These are phyloP conservation scores for Crax fasciolata DNA, from an alignment of 2,797 vertebrate genomes.

Conservation along the genomic window DNA sequence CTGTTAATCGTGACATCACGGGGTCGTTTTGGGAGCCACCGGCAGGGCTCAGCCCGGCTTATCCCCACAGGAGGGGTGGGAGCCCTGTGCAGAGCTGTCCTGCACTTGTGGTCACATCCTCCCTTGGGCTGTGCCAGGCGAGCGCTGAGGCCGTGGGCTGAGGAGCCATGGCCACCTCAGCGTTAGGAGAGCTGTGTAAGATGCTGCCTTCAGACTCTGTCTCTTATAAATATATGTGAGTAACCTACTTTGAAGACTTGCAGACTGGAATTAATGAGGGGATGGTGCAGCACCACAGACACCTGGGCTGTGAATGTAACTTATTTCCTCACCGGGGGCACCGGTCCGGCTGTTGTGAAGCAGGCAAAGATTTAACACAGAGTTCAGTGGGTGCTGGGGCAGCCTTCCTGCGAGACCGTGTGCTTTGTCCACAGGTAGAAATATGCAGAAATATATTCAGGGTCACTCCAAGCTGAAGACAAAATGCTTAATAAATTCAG, in stretches of 20 bases:
- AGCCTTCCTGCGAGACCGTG: not conserved
- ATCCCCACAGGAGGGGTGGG: no score
- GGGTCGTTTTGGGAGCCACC: not conserved
- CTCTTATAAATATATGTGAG: not conserved
- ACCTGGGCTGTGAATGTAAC: not conserved
- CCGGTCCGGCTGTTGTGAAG: accelerated
- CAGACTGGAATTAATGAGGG: not conserved
- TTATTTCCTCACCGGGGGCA: not conserved
- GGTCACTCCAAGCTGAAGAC: not conserved
- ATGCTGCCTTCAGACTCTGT: not conserved
- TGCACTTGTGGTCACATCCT: not conserved
- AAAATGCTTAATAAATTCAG: not conserved
- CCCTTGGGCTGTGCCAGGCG: not conserved
- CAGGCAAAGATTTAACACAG: not conserved
- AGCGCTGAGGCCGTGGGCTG: not conserved
- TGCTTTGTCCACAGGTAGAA: not conserved
- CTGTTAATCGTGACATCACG: not conserved
- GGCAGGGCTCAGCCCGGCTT: not conserved
- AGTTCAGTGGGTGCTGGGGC: not conserved
- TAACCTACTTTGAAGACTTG: not conserved
- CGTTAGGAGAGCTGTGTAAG: not conserved
- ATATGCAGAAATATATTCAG: not conserved
- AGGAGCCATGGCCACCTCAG: not conserved
- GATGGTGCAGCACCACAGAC: not conserved
- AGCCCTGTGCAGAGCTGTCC: not conserved